Percentiles rank a stretch among this genome's conserved stretches.
phyloP scores from a whole-genome alignment of 2,888 invertebrate species.

The Teinopalpus imperialis region DNA sequence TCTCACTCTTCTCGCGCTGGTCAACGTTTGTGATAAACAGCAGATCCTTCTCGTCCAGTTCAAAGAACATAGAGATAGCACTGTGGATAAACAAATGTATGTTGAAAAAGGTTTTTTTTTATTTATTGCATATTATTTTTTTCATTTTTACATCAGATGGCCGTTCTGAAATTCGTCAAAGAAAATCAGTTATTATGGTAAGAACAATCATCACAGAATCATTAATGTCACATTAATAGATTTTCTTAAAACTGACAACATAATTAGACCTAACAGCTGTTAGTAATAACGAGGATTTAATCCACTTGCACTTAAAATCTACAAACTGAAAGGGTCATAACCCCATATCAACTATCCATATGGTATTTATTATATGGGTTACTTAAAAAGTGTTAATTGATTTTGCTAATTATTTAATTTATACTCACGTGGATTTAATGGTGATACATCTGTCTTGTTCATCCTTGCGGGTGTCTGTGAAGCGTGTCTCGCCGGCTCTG shows the following conservation, averaged over 20 bases:
- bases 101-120: background rate
- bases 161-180: constrained; percentile 80
- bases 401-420: constrained; percentile 40
- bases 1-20: constrained; percentile 94
- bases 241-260: too few relatives aligned
- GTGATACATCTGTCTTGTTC: constrained; percentile 99
- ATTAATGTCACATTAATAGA: too few relatives aligned
- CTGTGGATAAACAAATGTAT: constrained; percentile 70
- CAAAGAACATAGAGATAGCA: constrained; percentile 99
- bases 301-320: too few relatives aligned
- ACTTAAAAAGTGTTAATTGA: too few relatives aligned
- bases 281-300: too few relatives aligned
- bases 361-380: too few relatives aligned
- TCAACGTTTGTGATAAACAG: constrained; percentile 95
- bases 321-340: too few relatives aligned
- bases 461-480: constrained; percentile 99
- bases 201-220: constrained; percentile 81
- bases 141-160: constrained; percentile 65
- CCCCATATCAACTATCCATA: constrained; percentile 23
- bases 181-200: constrained; percentile 66
- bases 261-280: background rate
- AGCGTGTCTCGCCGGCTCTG: constrained; percentile 99
- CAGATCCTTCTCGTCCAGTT: constrained; percentile 96
- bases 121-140: background rate
- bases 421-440: constrained; percentile 99